phyloP scores from a whole-genome alignment of 2,888 invertebrate species.

The Oxycera nigricornis region DNA sequence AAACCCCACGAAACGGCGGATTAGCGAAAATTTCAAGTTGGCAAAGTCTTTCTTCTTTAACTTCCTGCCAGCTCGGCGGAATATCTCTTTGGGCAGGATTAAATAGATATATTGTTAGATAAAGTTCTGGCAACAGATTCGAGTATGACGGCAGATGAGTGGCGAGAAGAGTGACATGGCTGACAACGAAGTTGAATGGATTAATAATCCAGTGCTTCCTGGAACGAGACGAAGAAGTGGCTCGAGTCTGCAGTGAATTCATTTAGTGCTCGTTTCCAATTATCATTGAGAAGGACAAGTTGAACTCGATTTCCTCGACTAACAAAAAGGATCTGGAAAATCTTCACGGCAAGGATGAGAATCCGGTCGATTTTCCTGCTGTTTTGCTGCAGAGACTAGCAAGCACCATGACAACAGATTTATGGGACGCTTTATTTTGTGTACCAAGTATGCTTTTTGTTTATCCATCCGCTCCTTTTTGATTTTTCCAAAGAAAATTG shows the following conservation, averaged over 20 bases:
- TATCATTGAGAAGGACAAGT: background rate
- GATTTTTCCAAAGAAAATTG: constrained; percentile 23
- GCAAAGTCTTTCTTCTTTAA: background rate
- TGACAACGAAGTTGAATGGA: constrained; percentile 31
- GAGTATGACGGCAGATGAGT: background rate
- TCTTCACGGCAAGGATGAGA: constrained; percentile 18
- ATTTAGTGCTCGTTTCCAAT: constrained; percentile 14
- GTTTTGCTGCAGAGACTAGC: too few relatives aligned
- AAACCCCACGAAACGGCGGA: constrained; percentile 21
- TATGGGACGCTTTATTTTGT: constrained; percentile 29
- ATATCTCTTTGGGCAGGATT: background rate
- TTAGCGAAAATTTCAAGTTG: background rate
- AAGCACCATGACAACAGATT: constrained; percentile 34
- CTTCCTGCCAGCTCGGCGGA: background rate
- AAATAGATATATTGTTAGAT: too few relatives aligned
- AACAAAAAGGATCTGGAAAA: background rate
- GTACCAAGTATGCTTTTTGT: background rate
- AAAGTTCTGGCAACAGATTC: background rate
- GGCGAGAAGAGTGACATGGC: constrained; percentile 8
- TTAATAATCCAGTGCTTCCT: constrained; percentile 35
- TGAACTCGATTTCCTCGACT: background rate
- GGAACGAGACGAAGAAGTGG: background rate
- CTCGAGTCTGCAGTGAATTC: background rate
- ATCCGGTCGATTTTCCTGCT: constrained; percentile 16
- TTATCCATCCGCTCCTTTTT: constrained; percentile 1